Base-by-base conservation (phyloP, 2,113 vertebrate genomes). In the Phyllostomus discolor region DNA sequence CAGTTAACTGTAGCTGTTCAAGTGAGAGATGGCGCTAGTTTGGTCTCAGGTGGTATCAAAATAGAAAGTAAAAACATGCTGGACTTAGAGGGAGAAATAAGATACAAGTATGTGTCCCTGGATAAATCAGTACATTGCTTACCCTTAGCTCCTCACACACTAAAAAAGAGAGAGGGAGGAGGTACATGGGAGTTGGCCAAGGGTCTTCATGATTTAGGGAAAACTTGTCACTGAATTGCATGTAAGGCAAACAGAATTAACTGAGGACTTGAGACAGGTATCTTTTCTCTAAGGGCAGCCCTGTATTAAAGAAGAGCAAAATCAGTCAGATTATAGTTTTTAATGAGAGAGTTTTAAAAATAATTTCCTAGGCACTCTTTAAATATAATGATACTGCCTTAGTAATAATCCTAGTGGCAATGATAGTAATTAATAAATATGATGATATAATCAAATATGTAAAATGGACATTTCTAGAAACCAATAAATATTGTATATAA, bases 401-500 rank as follows among this genome's bases (percentile, higher is more conserved):
- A 84, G 62, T 89, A 69, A 94, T 48, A 88, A 81, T 90, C n/a
- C 41, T 75, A 75, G 78, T 62, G 93, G 50, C 50, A 80, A 24
- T 81, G 38, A 85, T 43, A 85, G 35, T 2, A 15, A 93, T 48
- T 67, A 81, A 52, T 81, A 91, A 81, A 94, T 94, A 76, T 2
- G 10, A 78, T 52, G 91, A 73, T 80, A 11, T 83, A 88, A 70
- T 70, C 33, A 66, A 88, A 85, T 62, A 86, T 10, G 20, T 59
- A 88, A 83, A 54, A 75, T 28, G n/a, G 48, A 46, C 46, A 90
- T 81, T 88, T 93, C 57, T 96, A 76, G 67, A 86, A 86, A 92
- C 64, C n/a, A 76, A 69, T 84, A 84, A 87, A 67, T 54, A 64
- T 31, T 64, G 59, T 31, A 87, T 2, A 35, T n/a, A 35, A 14